Evolutionary conservation across 1,140 invertebrate species (phyloP).

Genomic region (Drosophila nigromelanica): DNA sequence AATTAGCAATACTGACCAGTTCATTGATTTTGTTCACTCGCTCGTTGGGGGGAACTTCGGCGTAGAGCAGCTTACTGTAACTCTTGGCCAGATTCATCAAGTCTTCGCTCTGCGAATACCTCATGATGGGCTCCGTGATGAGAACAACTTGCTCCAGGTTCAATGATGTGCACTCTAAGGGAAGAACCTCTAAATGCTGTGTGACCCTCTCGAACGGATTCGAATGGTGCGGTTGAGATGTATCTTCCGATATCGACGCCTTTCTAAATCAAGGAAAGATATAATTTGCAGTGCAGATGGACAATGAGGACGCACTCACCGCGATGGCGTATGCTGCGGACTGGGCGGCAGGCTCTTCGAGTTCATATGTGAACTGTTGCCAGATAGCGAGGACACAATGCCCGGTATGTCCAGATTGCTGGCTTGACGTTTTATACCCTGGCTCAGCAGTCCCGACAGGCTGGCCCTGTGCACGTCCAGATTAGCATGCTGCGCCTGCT

Average conservation of each 20-base stretch:
- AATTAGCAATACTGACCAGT: conserved; percentile 85
- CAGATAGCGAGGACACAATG: conserved; percentile 79
- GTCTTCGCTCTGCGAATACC: conserved; percentile 84
- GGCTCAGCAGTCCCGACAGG: conserved; percentile 75
- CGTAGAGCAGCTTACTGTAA: conserved; percentile 89
- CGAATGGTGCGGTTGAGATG: conserved; percentile 10
- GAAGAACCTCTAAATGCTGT: conserved; percentile 71
- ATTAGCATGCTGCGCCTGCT: conserved; percentile 24
- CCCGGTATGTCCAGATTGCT: conserved; percentile 85
- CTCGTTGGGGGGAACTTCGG: conserved; percentile 85
- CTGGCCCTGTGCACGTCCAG: conserved; percentile 76
- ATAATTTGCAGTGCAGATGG: neutral
- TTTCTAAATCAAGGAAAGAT: conserved; percentile 51
- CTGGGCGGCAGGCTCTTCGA: conserved; percentile 89
- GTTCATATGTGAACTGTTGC: conserved; percentile 53
- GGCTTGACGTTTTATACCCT: conserved; percentile 85
- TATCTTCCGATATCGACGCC: conserved; percentile 68
- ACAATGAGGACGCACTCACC: conserved; percentile 40
- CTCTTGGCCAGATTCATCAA: conserved; percentile 91
- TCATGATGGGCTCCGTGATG: conserved; percentile 75
- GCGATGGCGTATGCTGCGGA: conserved; percentile 87
- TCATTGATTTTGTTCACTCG: conserved; percentile 88
- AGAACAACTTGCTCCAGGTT: conserved; percentile 67
- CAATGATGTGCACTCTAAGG: conserved; percentile 54
- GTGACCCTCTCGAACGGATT: conserved; percentile 77